phyloP scores from a whole-genome alignment of 2,113 vertebrate genomes.

The Xenus cinereus region DNA sequence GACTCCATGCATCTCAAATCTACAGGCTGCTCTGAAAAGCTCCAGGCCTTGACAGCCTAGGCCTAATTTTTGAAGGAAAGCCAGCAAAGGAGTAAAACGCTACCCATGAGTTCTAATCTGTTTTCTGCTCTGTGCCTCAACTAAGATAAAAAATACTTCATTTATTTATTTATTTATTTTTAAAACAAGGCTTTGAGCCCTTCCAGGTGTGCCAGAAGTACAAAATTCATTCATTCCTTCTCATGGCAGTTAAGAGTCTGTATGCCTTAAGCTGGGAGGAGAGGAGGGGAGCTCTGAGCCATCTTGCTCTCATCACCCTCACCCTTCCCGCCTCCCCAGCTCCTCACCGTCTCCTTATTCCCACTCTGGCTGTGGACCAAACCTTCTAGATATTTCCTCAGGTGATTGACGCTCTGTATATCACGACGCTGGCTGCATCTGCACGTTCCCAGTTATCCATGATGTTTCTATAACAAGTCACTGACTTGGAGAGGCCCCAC shows the following conservation, averaged over 20 bases:
- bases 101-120: neutral
- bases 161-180: neutral
- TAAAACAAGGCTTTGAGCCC: neutral
- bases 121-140: neutral
- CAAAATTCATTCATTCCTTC: neutral
- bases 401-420: rapidly evolving
- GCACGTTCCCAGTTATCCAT: neutral
- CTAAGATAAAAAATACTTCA: neutral
- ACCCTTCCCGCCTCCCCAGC: neutral
- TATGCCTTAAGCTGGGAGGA: neutral
- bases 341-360: rapidly evolving
- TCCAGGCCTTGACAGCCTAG: neutral
- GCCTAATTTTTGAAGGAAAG: neutral
- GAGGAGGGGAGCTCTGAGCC: neutral
- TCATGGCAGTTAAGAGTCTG: neutral
- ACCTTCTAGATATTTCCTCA: neutral
- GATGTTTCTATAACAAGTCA: neutral
- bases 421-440: rapidly evolving
- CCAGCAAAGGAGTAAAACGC: neutral
- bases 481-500: neutral
- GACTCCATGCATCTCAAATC: neutral
- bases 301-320: neutral
- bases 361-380: neutral
- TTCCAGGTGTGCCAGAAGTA: neutral
- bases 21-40: neutral